phyloP scores from a whole-genome alignment of 1,140 invertebrate species.

The Drusus annulatus region DNA sequence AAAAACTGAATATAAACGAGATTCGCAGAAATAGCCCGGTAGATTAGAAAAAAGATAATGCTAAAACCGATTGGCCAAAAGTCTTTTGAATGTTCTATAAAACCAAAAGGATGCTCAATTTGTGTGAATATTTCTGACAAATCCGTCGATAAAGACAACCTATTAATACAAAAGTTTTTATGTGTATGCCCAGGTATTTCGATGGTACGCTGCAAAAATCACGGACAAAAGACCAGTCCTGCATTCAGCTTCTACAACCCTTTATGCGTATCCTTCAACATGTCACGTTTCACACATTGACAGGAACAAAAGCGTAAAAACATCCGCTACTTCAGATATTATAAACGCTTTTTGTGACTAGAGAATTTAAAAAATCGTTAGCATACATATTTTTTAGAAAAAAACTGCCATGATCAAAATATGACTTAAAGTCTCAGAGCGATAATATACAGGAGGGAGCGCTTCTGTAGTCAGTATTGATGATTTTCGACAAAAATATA shows the following conservation, averaged over 20 bases:
- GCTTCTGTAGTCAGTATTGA: too few species aligned
- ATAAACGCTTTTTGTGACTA: not conserved
- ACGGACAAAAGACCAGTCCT: not conserved
- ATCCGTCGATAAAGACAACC: not conserved
- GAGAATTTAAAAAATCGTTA: not conserved
- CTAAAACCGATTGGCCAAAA: not conserved
- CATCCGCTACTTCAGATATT: conserved; percentile 25
- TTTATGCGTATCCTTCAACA: conserved; percentile 3
- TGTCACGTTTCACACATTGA: conserved; percentile 24
- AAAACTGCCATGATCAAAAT: too few species aligned
- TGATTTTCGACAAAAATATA: too few species aligned
- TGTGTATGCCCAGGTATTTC: not conserved
- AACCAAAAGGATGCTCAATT: not conserved
- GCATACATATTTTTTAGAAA: too few species aligned
- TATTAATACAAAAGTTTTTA: not conserved
- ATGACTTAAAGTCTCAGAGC: too few species aligned
- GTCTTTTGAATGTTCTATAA: not conserved
- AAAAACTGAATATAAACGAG: not conserved
- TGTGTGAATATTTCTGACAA: not conserved
- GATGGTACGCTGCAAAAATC: conserved; percentile 15
- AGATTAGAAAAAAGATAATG: not conserved
- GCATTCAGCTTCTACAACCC: not conserved
- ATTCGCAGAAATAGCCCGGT: not conserved
- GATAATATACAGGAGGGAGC: too few species aligned
- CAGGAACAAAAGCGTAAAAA: not conserved